A percentile compares a stretch with the other conserved stretches of the same genome.
Conservation (phyloP, 2,797 vertebrate genomes). For the Falco biarmicus region DNA sequence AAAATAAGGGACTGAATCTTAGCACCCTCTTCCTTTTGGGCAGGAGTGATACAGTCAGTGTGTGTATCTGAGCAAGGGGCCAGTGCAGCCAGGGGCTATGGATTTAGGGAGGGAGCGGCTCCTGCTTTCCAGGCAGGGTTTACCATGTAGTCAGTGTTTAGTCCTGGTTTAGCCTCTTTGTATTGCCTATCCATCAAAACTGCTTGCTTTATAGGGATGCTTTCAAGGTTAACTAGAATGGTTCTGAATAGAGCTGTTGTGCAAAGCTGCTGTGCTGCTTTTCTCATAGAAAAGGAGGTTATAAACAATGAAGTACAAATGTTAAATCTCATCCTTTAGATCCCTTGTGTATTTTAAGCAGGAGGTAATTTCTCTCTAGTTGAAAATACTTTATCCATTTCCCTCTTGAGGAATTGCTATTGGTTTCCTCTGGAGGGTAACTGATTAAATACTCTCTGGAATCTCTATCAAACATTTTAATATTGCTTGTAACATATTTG, state of each 20-base stretch:
- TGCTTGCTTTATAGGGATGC: background rate
- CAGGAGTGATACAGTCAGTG: background rate
- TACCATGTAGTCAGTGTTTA: background rate
- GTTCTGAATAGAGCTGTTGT: background rate
- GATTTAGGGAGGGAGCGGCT: rapidly evolving
- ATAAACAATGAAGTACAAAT: background rate
- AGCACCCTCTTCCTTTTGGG: background rate
- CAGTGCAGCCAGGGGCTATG: background rate
- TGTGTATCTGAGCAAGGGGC: rapidly evolving
- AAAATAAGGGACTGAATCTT: background rate
- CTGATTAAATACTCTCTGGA: background rate
- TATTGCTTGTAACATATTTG: background rate
- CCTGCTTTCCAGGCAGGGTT: background rate
- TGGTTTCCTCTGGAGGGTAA: background rate
- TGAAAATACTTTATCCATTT: background rate
- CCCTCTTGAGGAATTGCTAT: background rate
- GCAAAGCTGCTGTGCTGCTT: background rate
- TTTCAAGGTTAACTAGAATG: background rate
- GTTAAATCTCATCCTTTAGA: background rate
- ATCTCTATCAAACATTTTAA: background rate
- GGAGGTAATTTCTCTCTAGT: background rate
- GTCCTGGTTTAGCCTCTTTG: background rate
- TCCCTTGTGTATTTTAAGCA: background rate
- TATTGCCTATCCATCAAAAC: background rate
- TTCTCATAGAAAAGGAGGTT: background rate